Conservation (phyloP, 2,113 vertebrate genomes). For the Vireo altiloquus region DNA sequence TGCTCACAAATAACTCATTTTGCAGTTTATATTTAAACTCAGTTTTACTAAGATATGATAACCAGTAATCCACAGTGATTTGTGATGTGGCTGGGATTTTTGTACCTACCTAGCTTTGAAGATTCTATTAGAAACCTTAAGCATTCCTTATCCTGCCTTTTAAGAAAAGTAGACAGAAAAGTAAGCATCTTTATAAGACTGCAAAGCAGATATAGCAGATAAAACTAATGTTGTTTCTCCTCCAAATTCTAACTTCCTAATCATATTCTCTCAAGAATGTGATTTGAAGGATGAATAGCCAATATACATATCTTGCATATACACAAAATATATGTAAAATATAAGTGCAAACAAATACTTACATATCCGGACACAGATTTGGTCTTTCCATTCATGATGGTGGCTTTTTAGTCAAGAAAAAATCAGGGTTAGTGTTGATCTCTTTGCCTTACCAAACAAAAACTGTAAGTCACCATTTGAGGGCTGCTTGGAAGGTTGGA, state of each 20-base stretch:
- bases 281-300: not conserved
- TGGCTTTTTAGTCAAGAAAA: not conserved
- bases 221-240: not conserved
- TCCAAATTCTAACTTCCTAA: not conserved
- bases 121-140: not conserved
- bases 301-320: not conserved
- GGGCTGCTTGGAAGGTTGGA: not conserved
- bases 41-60: not conserved
- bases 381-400: not conserved
- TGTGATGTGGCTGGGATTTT: not conserved
- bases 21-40: not conserved
- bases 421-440: not conserved
- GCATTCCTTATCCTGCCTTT: not conserved
- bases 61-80: not conserved
- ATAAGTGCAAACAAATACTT: not conserved
- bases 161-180: not conserved
- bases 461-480: not conserved
- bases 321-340: not conserved
- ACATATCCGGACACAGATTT: rapidly evolving
- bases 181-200: not conserved
- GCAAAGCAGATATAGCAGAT: not conserved
- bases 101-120: not conserved
- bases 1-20: not conserved
- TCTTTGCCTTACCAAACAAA: not conserved
- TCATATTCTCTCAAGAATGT: not conserved